These are phyloP conservation scores for Aegotheles bennettii DNA, from an alignment of 2,113 vertebrate genomes.

Conservation along the genomic window DNA sequence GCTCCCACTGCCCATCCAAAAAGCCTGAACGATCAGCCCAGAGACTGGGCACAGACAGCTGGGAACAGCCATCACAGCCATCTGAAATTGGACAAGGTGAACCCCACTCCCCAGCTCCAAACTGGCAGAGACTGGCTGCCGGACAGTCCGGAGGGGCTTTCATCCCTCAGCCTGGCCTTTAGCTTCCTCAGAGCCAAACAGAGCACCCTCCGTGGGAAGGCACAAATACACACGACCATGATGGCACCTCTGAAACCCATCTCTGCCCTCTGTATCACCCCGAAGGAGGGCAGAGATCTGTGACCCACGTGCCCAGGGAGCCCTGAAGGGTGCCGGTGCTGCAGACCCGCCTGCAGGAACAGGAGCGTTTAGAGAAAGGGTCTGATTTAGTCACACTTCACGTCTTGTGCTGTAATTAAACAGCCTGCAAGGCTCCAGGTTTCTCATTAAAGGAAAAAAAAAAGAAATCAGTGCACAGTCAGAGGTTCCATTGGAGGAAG, in stretches of 20 bases:
- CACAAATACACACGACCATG: accelerated
- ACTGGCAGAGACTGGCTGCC: neutral
- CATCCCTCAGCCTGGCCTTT: neutral
- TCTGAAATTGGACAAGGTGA: neutral
- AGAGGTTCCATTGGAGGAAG: neutral
- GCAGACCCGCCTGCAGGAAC: accelerated
- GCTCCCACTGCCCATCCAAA: neutral
- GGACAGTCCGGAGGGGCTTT: neutral
- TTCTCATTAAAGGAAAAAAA: neutral
- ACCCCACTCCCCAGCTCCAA: accelerated
- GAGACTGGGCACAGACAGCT: too few relatives aligned
- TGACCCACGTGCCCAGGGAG: accelerated
- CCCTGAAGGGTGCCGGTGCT: accelerated
- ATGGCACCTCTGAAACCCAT: neutral
- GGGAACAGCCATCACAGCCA: too few relatives aligned
- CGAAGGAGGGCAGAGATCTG: neutral
- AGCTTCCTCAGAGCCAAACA: neutral
- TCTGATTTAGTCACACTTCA: neutral
- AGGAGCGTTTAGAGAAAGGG: neutral
- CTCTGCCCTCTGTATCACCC: accelerated
- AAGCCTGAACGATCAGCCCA: neutral
- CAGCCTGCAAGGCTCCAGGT: neutral
- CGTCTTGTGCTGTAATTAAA: constrained; percentile 35
- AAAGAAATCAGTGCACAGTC: neutral
- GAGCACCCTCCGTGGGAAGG: neutral